Evolutionary conservation across 2,888 invertebrate genomes (phyloP).

Genomic region (Pterostichus niger): DNA sequence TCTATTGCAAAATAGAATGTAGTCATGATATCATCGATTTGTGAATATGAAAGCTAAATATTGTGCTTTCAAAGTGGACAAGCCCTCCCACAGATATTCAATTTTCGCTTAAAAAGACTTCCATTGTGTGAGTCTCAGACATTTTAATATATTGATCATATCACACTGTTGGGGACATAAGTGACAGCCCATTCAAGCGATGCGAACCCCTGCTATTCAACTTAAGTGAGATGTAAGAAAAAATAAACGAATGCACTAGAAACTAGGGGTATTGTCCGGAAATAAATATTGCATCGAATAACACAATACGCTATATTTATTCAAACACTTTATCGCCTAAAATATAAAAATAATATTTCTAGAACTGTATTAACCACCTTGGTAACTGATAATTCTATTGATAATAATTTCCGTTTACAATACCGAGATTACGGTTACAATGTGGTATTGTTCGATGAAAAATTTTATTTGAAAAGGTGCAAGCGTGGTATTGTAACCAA

Average conservation of each 20-base stretch:
- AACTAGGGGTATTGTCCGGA: slow-evolving; percentile 5
- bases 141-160: slow-evolving; percentile 56
- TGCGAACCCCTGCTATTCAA: slow-evolving; percentile 48
- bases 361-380: slow-evolving; percentile 28
- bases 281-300: slow-evolving; percentile 31
- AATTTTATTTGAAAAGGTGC: slow-evolving; percentile 13
- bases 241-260: slow-evolving; percentile 23
- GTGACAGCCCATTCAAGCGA: slow-evolving; percentile 48
- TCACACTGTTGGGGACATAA: slow-evolving; percentile 36
- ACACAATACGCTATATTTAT: slow-evolving; percentile 20
- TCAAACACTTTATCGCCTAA: background rate
- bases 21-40: slow-evolving; percentile 1
- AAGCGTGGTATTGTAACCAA: background rate
- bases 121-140: slow-evolving; percentile 39
- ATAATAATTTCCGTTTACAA: slow-evolving; percentile 13
- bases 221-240: slow-evolving; percentile 33
- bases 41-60: slow-evolving; percentile 27
- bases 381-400: slow-evolving; percentile 20
- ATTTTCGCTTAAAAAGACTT: slow-evolving; percentile 39
- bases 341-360: background rate
- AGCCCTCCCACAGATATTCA: slow-evolving; percentile 37
- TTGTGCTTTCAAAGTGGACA: background rate
- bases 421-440: background rate
- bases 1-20: too few species aligned
- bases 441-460: slow-evolving; percentile 22